Base-by-base conservation (phyloP, 2,113 vertebrate genomes). In the Ranitomeya imitator region DNA sequence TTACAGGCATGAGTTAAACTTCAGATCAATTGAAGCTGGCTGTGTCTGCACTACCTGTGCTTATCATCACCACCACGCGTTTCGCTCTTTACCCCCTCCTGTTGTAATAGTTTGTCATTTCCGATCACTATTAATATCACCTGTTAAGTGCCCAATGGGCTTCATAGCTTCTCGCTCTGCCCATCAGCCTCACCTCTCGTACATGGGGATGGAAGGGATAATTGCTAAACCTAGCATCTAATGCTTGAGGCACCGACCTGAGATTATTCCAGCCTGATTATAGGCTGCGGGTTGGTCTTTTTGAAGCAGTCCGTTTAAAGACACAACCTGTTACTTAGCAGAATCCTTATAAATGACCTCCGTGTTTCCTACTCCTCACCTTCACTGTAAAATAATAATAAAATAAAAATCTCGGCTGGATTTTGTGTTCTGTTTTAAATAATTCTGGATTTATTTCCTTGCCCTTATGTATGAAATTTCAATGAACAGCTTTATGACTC, bases 231-330 rank as follows among this genome's bases (percentile, higher is more conserved):
- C 83, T 88, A 83, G 86, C 86, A 83, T 88, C 86, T 83, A 51
- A 88, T 59, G 79, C 86, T 88, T 19, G 37, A 83, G 79, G 86
- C 86, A 74, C 23, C 10, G 65, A 82, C 82, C 79, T 11, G 37
- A 74, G 86, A 88, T 88, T 83, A 88, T 88, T 88, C 86, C 73
- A 74, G 67, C 26, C 80, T 88, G 86, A 88, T 88, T 88, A 83
- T 88, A 77, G 79, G 67, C 80, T 88, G 80, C 16, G 10, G 55
- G 57, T 61, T 83, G 80, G 37, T 83, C 80, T 88, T 88, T 45
- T 88, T 83, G 71, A 83, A 88, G 86, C 55, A 76, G 23, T 60
- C 78, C 54, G 26, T 88, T 74, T 83, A 83, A 88, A 82, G 79
- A 54, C 69, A 69, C 77, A 87, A 71, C 61, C 79, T 65, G 57